Evolutionary conservation across 2,113 vertebrate genomes (phyloP), one percentile per base, ranked within the genome.

Genomic region (Amphiprion percula): DNA sequence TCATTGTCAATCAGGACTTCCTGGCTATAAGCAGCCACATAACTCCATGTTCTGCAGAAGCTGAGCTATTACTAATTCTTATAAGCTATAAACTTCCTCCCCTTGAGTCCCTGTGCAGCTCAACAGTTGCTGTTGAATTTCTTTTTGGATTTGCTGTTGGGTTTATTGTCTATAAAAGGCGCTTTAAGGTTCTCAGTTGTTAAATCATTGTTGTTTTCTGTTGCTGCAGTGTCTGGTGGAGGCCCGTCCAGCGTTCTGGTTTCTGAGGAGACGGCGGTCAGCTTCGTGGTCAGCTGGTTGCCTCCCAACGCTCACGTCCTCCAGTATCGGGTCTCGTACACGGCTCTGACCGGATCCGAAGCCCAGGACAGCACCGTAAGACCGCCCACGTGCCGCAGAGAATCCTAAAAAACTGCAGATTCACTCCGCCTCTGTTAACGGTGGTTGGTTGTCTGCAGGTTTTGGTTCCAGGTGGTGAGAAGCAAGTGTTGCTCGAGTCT

Each of bases 271-370:
- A 96, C 93, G 0, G 92, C 97, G 0, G 92, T 92, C 84, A 96
- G 96, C 88, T 79, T 99, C 46, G 74, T 92, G 77, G 88, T 98
- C 83, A 96, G 90, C 64, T 98, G 97, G 97, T 88, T 86, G 0
- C 94, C 96, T 4, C 97, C 96, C 0, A 95, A 94, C 0, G 94
- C 95, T 16, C 96, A 93, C 0, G 88, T 97, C 0, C 96, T 95
- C 17, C 95, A 96, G 90, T 99, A 97, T 82, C 95, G 81, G 0
- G 91, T 99, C 58, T 93, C 90, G 53, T 98, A 96, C 37, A 74
- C 41, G 0, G 92, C 95, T 0, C 92, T 96, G 60, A 94, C 81
- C 4, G 93, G 91, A 58, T 84, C 79, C 2, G 87, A 94, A 0
- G 28, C 62, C 16, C 90, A 89, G 62, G 94, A 92, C 77, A 84